Evolutionary conservation across 2,888 invertebrate species (phyloP).

Genomic region (Glyphotaelius pellucidus): DNA sequence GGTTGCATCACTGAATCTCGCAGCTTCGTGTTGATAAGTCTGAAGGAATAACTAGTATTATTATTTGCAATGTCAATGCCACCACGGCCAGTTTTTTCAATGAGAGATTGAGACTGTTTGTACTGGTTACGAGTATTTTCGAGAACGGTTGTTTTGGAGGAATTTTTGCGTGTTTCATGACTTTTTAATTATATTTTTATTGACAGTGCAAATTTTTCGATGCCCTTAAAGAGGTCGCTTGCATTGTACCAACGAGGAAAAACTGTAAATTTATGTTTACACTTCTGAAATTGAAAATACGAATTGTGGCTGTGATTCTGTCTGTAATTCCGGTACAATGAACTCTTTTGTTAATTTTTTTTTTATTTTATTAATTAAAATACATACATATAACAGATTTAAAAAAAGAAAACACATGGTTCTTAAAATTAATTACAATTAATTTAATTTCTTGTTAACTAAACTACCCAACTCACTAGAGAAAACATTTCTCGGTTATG

Average conservation of each 20-base stretch:
- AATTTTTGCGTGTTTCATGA: not conserved
- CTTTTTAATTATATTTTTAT: not conserved
- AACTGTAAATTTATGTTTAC: too few species aligned
- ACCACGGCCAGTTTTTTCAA: not conserved
- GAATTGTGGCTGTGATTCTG: too few species aligned
- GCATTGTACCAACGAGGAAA: not conserved
- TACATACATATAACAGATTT: too few species aligned
- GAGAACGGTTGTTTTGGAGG: not conserved
- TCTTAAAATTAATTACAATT: too few species aligned
- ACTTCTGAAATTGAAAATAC: too few species aligned
- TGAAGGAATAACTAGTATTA: not conserved
- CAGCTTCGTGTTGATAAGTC: not conserved
- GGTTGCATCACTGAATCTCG: not conserved
- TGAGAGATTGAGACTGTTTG: not conserved
- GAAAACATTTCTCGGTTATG: too few species aligned
- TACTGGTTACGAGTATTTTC: not conserved
- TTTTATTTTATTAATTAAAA: too few species aligned
- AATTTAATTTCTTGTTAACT: too few species aligned
- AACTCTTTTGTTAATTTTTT: too few species aligned
- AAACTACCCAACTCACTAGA: too few species aligned
- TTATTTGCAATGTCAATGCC: not conserved
- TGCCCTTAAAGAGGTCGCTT: not conserved
- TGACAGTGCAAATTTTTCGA: not conserved
- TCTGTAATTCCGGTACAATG: too few species aligned
- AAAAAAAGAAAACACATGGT: too few species aligned